These are phyloP conservation scores for Ischnus inquisitorius DNA, from an alignment of 2,888 invertebrate genomes.

Conservation along the genomic window DNA sequence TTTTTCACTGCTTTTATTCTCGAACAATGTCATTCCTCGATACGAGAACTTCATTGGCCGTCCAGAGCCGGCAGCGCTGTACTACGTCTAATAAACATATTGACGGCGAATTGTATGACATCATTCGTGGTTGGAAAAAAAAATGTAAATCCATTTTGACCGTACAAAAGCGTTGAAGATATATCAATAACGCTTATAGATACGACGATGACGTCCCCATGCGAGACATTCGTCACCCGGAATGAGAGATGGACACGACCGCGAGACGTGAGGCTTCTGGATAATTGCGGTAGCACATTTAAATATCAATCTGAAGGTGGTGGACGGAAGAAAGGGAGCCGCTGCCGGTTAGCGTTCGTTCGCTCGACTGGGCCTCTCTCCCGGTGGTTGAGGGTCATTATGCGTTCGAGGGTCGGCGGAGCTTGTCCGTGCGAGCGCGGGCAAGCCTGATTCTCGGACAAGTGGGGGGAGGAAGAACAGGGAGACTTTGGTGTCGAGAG, in stretches of 20 bases:
- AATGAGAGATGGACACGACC: conserved; percentile 25
- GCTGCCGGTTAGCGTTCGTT: conserved; percentile 63
- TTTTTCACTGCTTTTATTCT: conserved; percentile 35
- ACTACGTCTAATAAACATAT: neutral
- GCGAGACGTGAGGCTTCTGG: conserved; percentile 67
- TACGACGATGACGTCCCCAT: conserved; percentile 14
- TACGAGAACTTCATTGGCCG: conserved; percentile 40
- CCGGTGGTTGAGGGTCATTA: conserved; percentile 72
- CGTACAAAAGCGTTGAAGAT: neutral
- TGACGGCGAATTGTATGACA: neutral
- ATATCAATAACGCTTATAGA: conserved; percentile 12
- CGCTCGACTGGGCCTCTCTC: conserved; percentile 58
- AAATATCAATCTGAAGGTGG: conserved; percentile 76
- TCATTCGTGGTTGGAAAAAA: neutral
- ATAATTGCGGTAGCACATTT: conserved; percentile 75
- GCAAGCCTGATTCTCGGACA: conserved; percentile 39
- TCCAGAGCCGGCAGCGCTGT: too few relatives aligned
- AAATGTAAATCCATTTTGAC: neutral
- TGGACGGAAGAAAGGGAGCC: conserved; percentile 40
- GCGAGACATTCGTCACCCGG: conserved; percentile 1
- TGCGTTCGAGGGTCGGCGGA: conserved; percentile 70
- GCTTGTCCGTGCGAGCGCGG: conserved; percentile 52
- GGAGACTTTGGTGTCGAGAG: neutral
- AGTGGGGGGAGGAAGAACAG: conserved; percentile 7
- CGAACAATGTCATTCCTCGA: conserved; percentile 49